Evolutionary conservation across 2,113 vertebrate genomes (phyloP), one percentile per base, ranked within the genome.

Genomic region (Eretmochelys imbricata): DNA sequence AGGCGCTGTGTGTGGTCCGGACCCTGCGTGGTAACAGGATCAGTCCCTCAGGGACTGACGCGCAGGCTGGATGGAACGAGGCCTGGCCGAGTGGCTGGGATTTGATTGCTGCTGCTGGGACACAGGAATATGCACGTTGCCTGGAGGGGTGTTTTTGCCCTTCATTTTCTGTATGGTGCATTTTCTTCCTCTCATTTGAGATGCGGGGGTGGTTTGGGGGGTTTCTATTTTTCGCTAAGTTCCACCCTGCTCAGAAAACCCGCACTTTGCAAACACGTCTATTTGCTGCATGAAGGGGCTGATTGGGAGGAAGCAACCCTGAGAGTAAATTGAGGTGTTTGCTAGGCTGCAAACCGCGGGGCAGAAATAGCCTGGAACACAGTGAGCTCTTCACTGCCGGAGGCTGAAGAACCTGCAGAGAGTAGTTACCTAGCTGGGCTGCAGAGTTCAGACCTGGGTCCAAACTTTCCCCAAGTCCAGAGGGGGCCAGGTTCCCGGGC

Each of bases 1-100:
- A 19, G 85, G 79, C 76, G 27, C 85, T 82, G 86, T 89, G 91
- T 94, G 93, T 94, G 93, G 93, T 89, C 93, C 80, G 82, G 91
- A 85, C 89, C 87, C 51, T 81, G 82, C 22, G 14, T 29, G 35
- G 93, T 85, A 91, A 94, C 51, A 62, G 85, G 80, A 91, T 88
- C 93, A 57, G 72, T 89, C 82, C 82, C 86, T 53, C 87, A 79
- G 89, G 93, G n/a, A 89, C 75, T 75, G 76, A 82, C 76, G 53
- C 57, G 87, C 54, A 83, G 84, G 16, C 62, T 85, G n/a, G 35
- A 72, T 94, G 89, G 42, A 88, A 80, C 84, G 38, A 88, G 55
- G 31, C 82, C 76, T 82, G 83, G 48, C 62, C 42, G 35, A 80
- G 57, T 20, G 22, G 10, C 72, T 72, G 80, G 72, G 55, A 83